Base-by-base conservation (phyloP, 2,888 invertebrate species). In the Zhuqinia jingwanae region DNA sequence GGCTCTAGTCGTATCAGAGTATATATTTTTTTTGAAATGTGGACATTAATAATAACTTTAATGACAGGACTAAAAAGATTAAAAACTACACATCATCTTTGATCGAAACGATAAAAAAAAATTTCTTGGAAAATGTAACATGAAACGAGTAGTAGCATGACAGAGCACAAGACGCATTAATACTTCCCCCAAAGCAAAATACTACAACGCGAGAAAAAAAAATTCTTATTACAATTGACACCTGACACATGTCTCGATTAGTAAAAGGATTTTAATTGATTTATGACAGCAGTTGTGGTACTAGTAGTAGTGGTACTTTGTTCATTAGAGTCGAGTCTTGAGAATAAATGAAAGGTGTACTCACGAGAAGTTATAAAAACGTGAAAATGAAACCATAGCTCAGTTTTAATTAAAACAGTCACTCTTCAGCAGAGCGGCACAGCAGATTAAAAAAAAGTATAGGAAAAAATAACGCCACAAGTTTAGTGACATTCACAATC, bases 331-430 rank as follows among this genome's bases (percentile, higher is more conserved):
- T n/a, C n/a, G n/a, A n/a, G n/a, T n/a, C 47, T n/a, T 70, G 36
- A 22, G 70, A 70, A 50, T n/a, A 70, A 70, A 50, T 27, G 70
- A 25, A 70, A 70, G 45, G 70, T 47, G 15, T 65, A n/a, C n/a
- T 25, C 70, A 25, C 42, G 25, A 47, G 25, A 42, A 65, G 63
- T 36, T 36, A 17, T n/a, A 20, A n/a, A 70, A 47, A 22, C 11
- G 36, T 36, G 8, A 10, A 68, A 5, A 70, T 58, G 25, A 1
- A 1, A 25, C 45, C 47, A 47, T 42, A 22, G 30, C n/a, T 70
- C 25, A 70, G 70, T 47, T 70, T 70, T 70, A 70, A 70, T 70
- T 70, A 70, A 70, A 70, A 70, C 50, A 25, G 47, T 45, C 47
- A 70, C 22, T 70, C 45, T 45, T 70, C 68, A 47, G 6, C 68